phyloP scores from a whole-genome alignment of 2,113 vertebrate species.

The Cavia aperea region DNA sequence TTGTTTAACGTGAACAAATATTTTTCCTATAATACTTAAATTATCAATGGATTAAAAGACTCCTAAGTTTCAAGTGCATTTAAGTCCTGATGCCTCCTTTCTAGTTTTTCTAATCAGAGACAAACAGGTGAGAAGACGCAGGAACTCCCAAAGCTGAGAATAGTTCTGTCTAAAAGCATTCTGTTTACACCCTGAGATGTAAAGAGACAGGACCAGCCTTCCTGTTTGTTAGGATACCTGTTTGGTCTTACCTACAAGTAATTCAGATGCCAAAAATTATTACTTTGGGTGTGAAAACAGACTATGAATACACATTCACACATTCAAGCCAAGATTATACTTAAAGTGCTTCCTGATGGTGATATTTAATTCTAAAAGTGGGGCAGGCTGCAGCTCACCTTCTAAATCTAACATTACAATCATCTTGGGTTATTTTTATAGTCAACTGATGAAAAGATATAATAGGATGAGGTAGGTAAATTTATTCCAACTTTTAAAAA shows the following conservation, averaged over 20 bases:
- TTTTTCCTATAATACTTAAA: neutral
- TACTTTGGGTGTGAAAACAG: neutral
- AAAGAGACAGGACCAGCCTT: neutral
- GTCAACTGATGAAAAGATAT: constrained; percentile 29
- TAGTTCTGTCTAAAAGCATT: neutral
- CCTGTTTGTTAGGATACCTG: constrained; percentile 33
- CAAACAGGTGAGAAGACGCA: neutral
- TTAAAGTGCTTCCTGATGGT: constrained; percentile 41
- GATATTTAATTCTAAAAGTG: constrained; percentile 47
- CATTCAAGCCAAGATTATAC: constrained; percentile 46
- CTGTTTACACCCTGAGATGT: neutral
- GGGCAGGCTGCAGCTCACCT: neutral
- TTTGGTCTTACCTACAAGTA: constrained; percentile 43
- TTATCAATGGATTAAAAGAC: neutral
- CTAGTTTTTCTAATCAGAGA: neutral
- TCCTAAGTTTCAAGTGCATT: neutral
- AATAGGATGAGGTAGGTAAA: constrained; percentile 1
- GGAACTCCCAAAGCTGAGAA: neutral
- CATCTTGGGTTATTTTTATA: constrained; percentile 50
- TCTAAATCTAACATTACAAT: constrained; percentile 33
- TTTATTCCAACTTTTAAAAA: constrained; percentile 39
- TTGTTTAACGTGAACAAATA: constrained; percentile 12
- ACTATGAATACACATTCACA: constrained; percentile 30
- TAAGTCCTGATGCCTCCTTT: neutral
- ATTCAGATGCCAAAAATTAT: constrained; percentile 37